Percentiles rank a stretch among this genome's conserved stretches.
These are phyloP conservation scores for Lomographa bimaculata DNA, from an alignment of 2,888 invertebrate species.

Conservation along the genomic window DNA sequence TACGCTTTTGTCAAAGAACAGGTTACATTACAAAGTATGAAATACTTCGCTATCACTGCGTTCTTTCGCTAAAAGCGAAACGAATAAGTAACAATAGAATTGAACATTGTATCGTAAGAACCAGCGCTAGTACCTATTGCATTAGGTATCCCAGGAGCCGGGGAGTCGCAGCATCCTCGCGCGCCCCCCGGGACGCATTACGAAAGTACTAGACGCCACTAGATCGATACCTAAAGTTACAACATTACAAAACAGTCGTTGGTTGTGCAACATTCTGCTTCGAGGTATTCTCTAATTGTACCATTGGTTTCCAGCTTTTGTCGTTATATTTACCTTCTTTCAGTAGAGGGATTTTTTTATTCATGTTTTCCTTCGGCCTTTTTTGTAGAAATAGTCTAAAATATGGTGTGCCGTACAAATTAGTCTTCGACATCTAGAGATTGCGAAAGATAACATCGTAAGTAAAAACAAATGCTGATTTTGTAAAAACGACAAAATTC, in stretches of 20 bases:
- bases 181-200: conserved; percentile 75
- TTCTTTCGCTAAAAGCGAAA: too few species aligned
- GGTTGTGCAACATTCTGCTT: conserved; percentile 47
- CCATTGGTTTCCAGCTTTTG: background rate
- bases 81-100: conserved; percentile 41
- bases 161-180: conserved; percentile 72
- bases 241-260: conserved; percentile 59
- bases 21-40: too few species aligned
- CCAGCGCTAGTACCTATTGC: conserved; percentile 64
- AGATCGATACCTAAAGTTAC: conserved; percentile 75
- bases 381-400: too few species aligned
- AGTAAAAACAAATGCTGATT: too few species aligned
- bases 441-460: too few species aligned
- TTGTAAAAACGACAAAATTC: too few species aligned
- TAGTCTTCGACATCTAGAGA: too few species aligned
- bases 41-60: too few species aligned
- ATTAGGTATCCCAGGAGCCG: conserved; percentile 71
- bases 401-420: too few species aligned
- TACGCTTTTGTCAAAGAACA: too few species aligned
- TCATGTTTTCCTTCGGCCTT: too few species aligned
- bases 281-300: conserved; percentile 6
- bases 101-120: conserved; percentile 43
- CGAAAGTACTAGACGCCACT: conserved; percentile 71
- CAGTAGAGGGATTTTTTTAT: too few species aligned
- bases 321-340: background rate